phyloP scores from a whole-genome alignment of 2,888 invertebrate genomes.

The Eremobia ochroleuca region DNA sequence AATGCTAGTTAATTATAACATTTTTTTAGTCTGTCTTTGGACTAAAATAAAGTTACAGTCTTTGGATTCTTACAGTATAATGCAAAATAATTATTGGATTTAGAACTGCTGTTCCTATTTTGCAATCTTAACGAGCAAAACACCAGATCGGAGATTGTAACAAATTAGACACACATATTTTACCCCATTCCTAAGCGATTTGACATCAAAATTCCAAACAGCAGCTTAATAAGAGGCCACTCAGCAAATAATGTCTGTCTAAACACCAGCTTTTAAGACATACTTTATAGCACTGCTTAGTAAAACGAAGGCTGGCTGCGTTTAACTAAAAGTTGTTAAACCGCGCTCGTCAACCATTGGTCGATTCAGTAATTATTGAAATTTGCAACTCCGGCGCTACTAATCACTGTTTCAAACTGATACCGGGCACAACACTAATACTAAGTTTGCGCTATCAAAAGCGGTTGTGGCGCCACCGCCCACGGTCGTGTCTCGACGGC shows the following conservation, averaged over 20 bases:
- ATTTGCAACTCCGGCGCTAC: slow-evolving; percentile 77
- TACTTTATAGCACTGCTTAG: slow-evolving; percentile 56
- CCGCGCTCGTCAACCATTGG: slow-evolving; percentile 61
- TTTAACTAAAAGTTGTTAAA: slow-evolving; percentile 54
- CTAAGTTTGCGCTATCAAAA: slow-evolving; percentile 73
- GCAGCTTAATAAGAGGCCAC: slow-evolving; percentile 55
- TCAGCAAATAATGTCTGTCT: slow-evolving; percentile 56
- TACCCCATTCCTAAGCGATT: slow-evolving; percentile 48
- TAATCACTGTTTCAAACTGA: slow-evolving; percentile 82
- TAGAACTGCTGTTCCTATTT: slow-evolving; percentile 16
- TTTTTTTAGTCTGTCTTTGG: background rate
- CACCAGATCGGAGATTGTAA: slow-evolving; percentile 46
- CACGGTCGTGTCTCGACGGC: slow-evolving; percentile 73
- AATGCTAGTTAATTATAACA: slow-evolving; percentile 19
- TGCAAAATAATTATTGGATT: slow-evolving; percentile 16
- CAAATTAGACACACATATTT: slow-evolving; percentile 54
- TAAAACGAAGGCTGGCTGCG: slow-evolving; percentile 53
- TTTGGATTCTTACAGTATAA: background rate
- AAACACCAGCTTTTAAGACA: slow-evolving; percentile 57
- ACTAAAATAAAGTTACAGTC: slow-evolving; percentile 17
- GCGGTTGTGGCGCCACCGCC: slow-evolving; percentile 77
- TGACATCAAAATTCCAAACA: slow-evolving; percentile 51
- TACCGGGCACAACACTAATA: slow-evolving; percentile 75
- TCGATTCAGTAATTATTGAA: slow-evolving; percentile 80
- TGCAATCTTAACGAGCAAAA: slow-evolving; percentile 36